Percentiles rank a stretch among this genome's conserved stretches.
Evolutionary conservation across 2,113 vertebrate species (phyloP).

Genomic region (Lathamus discolor): DNA sequence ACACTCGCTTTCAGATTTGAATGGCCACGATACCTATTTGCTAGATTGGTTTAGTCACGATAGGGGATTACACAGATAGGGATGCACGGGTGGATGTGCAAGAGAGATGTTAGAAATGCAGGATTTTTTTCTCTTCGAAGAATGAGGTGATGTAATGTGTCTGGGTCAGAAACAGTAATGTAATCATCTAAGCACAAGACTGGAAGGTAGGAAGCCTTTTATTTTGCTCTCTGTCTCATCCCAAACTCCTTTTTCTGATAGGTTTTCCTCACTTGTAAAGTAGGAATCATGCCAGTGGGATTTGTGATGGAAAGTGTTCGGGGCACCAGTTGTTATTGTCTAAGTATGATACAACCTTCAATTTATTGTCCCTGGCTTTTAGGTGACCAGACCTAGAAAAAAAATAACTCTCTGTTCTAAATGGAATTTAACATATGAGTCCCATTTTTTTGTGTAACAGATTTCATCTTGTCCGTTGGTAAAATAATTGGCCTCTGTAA

Average conservation of each 20-base stretch:
- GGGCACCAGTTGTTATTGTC: background rate
- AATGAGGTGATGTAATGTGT: background rate
- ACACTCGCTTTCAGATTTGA: background rate
- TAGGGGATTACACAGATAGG: background rate
- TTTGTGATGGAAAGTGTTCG: background rate
- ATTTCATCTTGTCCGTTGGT: constrained; percentile 5
- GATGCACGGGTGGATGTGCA: background rate
- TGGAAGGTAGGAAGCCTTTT: background rate
- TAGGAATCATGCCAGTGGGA: background rate
- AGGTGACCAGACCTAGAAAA: background rate
- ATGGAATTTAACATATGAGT: background rate
- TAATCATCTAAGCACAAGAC: background rate
- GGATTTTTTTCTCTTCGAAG: background rate
- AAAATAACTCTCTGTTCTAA: background rate
- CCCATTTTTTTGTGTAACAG: background rate
- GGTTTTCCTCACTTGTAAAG: background rate
- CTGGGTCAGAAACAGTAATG: background rate
- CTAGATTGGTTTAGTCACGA: background rate
- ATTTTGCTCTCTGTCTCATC: background rate
- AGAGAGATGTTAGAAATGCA: background rate
- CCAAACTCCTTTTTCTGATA: background rate
- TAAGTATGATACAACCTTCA: background rate
- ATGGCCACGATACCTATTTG: background rate
- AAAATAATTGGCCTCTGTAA: constrained; percentile 34
- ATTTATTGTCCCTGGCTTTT: background rate